phyloP scores from a whole-genome alignment of 1,140 invertebrate species.

The Oreohelix idahoensis region DNA sequence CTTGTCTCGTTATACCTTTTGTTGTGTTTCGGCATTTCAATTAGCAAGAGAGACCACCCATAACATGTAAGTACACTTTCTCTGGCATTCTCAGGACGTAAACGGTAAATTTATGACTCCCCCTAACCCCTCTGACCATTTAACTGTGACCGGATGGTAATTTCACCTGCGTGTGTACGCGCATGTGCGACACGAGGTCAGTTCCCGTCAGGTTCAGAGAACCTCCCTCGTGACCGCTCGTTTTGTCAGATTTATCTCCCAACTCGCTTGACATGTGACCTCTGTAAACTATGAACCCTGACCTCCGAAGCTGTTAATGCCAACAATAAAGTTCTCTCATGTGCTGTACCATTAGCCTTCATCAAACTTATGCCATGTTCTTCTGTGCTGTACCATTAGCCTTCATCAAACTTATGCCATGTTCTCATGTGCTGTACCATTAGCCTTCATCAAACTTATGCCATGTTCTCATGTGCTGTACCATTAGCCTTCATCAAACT shows the following conservation, averaged over 20 bases:
- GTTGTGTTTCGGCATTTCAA: too few relatives aligned
- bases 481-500: too few relatives aligned
- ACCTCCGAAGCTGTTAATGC: background rate
- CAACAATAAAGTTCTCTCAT: background rate
- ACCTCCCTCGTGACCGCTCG: background rate
- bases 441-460: too few relatives aligned
- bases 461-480: too few relatives aligned
- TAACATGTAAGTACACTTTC: background rate
- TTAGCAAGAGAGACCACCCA: background rate
- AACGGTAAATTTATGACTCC: background rate
- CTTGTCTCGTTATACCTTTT: too few relatives aligned
- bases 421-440: too few relatives aligned
- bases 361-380: too few relatives aligned
- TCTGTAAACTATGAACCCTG: background rate
- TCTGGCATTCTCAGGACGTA: background rate
- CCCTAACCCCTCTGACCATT: background rate
- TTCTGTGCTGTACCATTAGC: too few relatives aligned
- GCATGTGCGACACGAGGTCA: background rate
- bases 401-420: too few relatives aligned
- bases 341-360: too few relatives aligned
- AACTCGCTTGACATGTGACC: background rate
- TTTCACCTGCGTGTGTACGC: background rate
- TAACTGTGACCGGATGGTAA: background rate
- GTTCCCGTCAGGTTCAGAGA: background rate
- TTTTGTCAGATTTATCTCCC: slow-evolving; percentile 6